These are phyloP conservation scores for Scleropages formosus DNA, from an alignment of 2,797 vertebrate species.

Conservation along the genomic window DNA sequence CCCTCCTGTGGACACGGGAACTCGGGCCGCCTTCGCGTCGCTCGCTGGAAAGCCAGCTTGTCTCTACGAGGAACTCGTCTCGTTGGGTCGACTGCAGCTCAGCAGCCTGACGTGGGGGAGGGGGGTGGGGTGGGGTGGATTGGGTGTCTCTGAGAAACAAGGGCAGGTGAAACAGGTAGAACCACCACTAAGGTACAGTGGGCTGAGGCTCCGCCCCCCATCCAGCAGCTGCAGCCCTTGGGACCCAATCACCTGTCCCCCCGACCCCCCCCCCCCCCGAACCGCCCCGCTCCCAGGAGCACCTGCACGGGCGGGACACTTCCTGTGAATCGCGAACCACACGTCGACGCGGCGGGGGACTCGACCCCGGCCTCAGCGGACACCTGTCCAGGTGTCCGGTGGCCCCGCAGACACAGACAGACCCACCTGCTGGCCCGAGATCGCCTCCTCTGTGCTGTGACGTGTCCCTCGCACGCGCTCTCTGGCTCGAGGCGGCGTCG, in stretches of 20 bases:
- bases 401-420: too few species aligned
- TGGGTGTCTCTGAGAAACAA: constrained; percentile 22
- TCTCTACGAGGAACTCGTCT: constrained; percentile 32
- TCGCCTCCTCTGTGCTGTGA: too few species aligned
- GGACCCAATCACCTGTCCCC: constrained; percentile 20
- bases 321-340: neutral
- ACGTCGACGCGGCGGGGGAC: neutral
- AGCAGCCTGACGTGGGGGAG: constrained; percentile 42
- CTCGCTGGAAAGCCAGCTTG: constrained; percentile 23
- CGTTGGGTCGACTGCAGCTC: constrained; percentile 50
- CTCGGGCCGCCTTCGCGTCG: constrained; percentile 40
- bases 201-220: constrained; percentile 40
- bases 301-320: neutral
- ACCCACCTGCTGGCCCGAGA: too few species aligned
- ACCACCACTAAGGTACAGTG: constrained; percentile 48
- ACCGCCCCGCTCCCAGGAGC: neutral
- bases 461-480: too few species aligned
- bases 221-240: constrained; percentile 22
- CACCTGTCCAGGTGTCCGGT: too few species aligned
- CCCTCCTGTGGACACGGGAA: constrained; percentile 36
- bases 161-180: constrained; percentile 75
- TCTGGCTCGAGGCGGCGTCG: too few species aligned
- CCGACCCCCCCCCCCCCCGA: neutral
- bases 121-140: constrained; percentile 27
- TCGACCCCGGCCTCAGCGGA: too few species aligned